These are phyloP conservation scores for Origma solitaria DNA, from an alignment of 2,113 vertebrate species.

Conservation along the genomic window DNA sequence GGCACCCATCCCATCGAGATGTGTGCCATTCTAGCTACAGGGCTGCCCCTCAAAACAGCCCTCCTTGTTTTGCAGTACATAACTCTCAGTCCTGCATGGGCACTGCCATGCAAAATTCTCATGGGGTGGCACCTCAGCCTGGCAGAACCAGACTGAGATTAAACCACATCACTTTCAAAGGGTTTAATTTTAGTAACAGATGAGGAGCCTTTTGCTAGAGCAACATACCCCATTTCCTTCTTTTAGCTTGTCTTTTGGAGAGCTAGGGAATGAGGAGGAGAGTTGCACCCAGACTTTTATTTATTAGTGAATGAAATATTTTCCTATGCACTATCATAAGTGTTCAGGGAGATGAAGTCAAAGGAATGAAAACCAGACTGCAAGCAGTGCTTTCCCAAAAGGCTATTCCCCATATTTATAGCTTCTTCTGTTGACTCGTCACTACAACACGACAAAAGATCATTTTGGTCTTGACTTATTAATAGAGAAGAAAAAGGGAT, in stretches of 20 bases:
- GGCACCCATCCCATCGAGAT: not conserved
- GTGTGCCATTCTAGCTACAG: not conserved
- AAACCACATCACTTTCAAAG: not conserved
- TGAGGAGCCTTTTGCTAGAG: not conserved
- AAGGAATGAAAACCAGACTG: not conserved
- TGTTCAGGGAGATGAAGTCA: not conserved
- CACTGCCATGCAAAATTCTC: not conserved
- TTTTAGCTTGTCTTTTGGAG: not conserved
- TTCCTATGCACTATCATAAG: not conserved
- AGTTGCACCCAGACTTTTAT: not conserved
- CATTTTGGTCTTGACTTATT: slow-evolving; percentile 16
- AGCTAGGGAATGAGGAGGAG: not conserved
- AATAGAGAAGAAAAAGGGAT: not conserved
- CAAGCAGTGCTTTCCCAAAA: not conserved
- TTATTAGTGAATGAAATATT: not conserved
- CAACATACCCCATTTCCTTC: not conserved
- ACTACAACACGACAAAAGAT: slow-evolving; percentile 15
- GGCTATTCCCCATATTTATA: not conserved
- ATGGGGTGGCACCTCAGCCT: not conserved
- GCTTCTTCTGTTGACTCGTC: not conserved
- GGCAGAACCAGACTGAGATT: not conserved
- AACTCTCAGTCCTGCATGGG: not conserved
- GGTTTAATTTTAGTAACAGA: not conserved
- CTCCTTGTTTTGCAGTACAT: not conserved
- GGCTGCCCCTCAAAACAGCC: not conserved